Evolutionary conservation across 2,888 invertebrate genomes (phyloP).

Genomic region (Merodon equestris): DNA sequence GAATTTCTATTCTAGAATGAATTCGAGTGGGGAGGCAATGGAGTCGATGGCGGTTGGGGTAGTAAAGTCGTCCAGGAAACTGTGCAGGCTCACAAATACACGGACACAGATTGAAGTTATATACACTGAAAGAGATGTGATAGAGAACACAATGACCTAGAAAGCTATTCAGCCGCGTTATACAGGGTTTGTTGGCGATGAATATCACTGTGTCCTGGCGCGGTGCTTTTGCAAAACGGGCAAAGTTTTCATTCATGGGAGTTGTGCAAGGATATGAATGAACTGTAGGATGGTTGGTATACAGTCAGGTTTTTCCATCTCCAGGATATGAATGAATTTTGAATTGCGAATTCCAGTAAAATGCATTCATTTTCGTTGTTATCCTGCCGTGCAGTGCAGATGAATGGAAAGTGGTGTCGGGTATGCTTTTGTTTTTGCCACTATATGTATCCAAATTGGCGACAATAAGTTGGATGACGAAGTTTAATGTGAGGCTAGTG

Average conservation of each 20-base stretch:
- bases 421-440: not conserved
- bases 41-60: not conserved
- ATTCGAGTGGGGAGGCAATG: not conserved
- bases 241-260: slow-evolving; percentile 59
- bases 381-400: not conserved
- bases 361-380: not conserved
- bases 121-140: not conserved
- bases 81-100: slow-evolving; percentile 38
- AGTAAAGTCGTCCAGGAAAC: slow-evolving; percentile 35
- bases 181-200: too few relatives aligned
- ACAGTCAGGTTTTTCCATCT: slow-evolving; percentile 10
- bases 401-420: not conserved
- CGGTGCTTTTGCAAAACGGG: slow-evolving; percentile 20
- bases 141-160: slow-evolving; percentile 52
- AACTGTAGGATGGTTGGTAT: slow-evolving; percentile 22
- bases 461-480: slow-evolving; percentile 29
- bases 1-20: slow-evolving; percentile 11
- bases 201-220: not conserved
- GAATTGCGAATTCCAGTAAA: not conserved
- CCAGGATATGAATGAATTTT: slow-evolving; percentile 47
- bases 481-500: not conserved
- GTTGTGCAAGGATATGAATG: slow-evolving; percentile 58
- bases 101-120: not conserved
- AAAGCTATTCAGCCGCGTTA: slow-evolving; percentile 44
- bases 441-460: slow-evolving; percentile 5